Conservation (phyloP, 2,113 vertebrate genomes). For the Rhagologus leucostigma region DNA sequence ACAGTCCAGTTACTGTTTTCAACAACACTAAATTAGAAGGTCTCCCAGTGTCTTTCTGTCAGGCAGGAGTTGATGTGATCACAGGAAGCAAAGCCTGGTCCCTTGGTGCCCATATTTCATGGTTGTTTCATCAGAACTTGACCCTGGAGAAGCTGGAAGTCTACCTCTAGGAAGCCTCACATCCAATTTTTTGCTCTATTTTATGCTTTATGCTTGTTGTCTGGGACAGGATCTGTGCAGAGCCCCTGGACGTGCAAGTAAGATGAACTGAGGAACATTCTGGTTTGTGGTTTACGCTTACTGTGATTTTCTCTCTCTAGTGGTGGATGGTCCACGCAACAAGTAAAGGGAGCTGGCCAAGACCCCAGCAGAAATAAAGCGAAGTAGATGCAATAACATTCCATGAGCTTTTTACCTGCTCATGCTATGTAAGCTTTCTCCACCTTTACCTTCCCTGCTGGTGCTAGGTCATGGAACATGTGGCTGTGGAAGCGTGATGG, state of each 20-base stretch:
- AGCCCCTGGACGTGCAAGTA: rapidly evolving
- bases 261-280: not conserved
- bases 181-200: not conserved
- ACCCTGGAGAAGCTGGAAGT: not conserved
- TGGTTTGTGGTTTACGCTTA: not conserved
- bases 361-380: not conserved
- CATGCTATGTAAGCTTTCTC: not conserved
- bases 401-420: not conserved
- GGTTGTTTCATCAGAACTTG: not conserved
- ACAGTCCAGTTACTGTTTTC: not conserved
- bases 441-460: not conserved
- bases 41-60: not conserved
- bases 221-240: not conserved
- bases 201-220: not conserved
- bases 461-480: not conserved
- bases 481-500: rapidly evolving
- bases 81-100: not conserved
- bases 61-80: not conserved
- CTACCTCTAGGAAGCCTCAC: not conserved
- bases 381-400: not conserved
- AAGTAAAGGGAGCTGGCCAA: not conserved
- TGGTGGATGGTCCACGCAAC: no score
- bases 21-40: not conserved
- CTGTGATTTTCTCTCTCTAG: not conserved
- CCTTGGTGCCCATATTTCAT: not conserved